Conservation (phyloP, 2,113 vertebrate genomes). For the Chinchilla lanigera region DNA sequence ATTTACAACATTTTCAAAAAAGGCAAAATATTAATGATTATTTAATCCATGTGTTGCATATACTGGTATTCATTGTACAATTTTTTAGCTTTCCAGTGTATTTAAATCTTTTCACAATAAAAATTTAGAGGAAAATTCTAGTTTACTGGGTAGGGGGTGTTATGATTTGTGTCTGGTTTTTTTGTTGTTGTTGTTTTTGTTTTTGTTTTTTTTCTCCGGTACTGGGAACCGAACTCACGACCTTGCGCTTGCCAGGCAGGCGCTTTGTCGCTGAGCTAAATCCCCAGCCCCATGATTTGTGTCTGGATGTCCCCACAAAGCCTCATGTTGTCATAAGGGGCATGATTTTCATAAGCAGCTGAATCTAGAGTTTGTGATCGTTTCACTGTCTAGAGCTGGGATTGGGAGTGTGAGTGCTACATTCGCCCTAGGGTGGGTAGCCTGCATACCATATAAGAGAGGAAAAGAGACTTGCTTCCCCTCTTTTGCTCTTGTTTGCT, state of each 20-base stretch:
- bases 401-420: background rate
- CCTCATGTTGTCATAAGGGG: background rate
- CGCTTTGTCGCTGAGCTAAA: no score
- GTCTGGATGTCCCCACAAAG: background rate
- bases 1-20: background rate
- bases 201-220: no score
- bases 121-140: background rate
- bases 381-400: background rate
- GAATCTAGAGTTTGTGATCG: background rate
- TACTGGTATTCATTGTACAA: background rate
- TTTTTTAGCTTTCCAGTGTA: background rate
- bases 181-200: no score
- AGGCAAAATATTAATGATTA: background rate
- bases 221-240: no score
- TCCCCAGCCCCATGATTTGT: no score
- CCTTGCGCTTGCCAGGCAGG: no score
- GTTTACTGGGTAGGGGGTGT: background rate
- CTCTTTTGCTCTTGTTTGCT: background rate
- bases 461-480: background rate
- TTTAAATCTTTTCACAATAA: background rate
- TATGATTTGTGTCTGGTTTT: background rate
- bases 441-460: background rate
- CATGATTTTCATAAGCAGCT: background rate
- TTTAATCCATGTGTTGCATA: background rate
- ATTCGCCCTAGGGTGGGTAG: background rate